These are phyloP conservation scores for Adoxophyes honmai DNA, from an alignment of 1,140 invertebrate genomes.

Conservation along the genomic window DNA sequence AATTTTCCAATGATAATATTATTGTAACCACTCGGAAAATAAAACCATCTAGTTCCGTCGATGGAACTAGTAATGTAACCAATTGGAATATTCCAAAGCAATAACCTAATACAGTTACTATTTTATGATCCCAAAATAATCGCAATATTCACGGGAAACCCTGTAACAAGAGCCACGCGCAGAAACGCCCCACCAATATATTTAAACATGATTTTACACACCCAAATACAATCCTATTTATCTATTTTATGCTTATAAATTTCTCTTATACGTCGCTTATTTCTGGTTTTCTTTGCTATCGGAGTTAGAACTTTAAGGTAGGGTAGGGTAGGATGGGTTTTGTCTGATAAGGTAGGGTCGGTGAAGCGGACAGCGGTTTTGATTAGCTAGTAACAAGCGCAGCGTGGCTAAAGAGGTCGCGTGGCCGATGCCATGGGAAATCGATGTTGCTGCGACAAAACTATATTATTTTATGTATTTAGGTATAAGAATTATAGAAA, in stretches of 20 bases:
- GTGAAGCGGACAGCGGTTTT: conserved; percentile 46
- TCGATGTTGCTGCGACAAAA: conserved; percentile 31
- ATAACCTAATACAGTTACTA: no score
- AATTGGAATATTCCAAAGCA: no score
- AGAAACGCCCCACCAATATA: conserved; percentile 56
- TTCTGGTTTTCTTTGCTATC: no score
- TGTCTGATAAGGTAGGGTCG: conserved; percentile 14
- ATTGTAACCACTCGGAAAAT: no score
- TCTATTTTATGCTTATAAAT: conserved; percentile 68
- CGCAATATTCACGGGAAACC: conserved; percentile 58
- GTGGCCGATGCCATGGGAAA: conserved; percentile 67
- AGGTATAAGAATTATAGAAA: no score
- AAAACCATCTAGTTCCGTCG: no score
- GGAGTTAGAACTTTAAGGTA: no score
- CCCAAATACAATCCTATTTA: conserved; percentile 65
- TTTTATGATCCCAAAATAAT: no score
- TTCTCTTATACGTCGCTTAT: conserved; percentile 21
- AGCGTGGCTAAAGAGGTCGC: conserved; percentile 57
- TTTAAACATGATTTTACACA: conserved; percentile 44
- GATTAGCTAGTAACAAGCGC: conserved; percentile 32
- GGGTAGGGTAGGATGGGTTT: conserved; percentile 26
- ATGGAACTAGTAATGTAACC: no score
- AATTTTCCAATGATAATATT: no score
- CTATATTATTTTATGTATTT: no score
- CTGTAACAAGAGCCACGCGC: conserved; percentile 58